phyloP scores from a whole-genome alignment of 2,888 invertebrate genomes.

The Lissocephala sabroskyi region DNA sequence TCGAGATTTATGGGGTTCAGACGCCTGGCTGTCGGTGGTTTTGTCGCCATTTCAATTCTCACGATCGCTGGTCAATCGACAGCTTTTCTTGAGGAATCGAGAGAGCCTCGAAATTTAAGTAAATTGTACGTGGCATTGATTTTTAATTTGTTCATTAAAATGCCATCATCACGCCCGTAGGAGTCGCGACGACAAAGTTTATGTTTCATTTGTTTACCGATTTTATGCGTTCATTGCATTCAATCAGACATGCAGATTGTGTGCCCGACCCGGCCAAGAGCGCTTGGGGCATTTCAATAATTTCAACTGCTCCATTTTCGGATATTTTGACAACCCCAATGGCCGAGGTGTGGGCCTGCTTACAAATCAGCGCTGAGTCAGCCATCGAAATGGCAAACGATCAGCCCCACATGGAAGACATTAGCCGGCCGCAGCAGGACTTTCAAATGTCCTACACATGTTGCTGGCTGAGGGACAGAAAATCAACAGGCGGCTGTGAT shows the following conservation, averaged over 20 bases:
- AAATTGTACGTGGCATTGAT: constrained; percentile 64
- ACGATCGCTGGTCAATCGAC: constrained; percentile 68
- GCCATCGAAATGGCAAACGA: not conserved
- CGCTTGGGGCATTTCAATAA: constrained; percentile 35
- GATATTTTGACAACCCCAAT: constrained; percentile 33
- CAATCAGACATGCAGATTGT: constrained; percentile 44
- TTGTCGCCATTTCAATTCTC: constrained; percentile 69
- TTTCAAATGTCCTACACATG: constrained; percentile 38
- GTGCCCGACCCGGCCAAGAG: constrained; percentile 34
- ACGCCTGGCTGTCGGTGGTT: constrained; percentile 26
- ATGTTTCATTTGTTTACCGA: constrained; percentile 41
- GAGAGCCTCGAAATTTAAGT: constrained; percentile 55
- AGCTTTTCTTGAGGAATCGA: constrained; percentile 30
- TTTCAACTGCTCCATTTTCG: constrained; percentile 48
- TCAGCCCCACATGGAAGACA: constrained; percentile 60
- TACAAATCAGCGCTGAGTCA: constrained; percentile 17
- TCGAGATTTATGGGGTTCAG: constrained; percentile 70
- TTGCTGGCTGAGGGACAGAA: constrained; percentile 15
- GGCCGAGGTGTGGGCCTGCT: constrained; percentile 30
- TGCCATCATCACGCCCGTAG: constrained; percentile 63
- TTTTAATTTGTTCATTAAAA: constrained; percentile 70
- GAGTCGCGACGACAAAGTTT: constrained; percentile 22
- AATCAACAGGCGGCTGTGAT: constrained; percentile 57
- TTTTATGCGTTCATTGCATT: constrained; percentile 42
- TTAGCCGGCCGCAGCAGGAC: constrained; percentile 47